Evolutionary conservation across 1,140 invertebrate genomes (phyloP), one percentile per base, ranked within the genome.

Genomic region (Drosophila baimaii): DNA sequence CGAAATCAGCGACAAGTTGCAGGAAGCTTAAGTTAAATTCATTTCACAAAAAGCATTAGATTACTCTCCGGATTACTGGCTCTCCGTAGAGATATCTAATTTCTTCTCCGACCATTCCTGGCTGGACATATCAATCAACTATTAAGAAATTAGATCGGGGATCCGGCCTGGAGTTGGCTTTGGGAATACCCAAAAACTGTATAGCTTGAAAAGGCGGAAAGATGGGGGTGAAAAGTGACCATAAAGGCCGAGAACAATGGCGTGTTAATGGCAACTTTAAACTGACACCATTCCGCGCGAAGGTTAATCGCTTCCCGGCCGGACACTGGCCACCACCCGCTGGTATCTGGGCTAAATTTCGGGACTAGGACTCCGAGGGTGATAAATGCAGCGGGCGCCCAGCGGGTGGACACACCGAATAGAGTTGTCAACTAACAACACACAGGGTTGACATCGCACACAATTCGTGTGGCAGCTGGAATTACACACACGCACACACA

Each of bases 231-330:
- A 68, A 46, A 64, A 33, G 21, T 47, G 62, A 64, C 68, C 73
- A 78, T 82, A 80, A 77, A 70, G 64, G 55, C 69, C 64, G 73
- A 54, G 51, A 77, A 90, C 86, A 90, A 90, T 90, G 61, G 85
- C 81, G 86, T 90, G 86, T 84, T 90, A 90, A 90, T 90, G 86
- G 81, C 81, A 79, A 85, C 81, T 90, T 90, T 82, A 90, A 86
- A 90, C 69, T 90, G 86, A 90, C 81, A 89, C 81, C 79, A 72
- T 59, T 55, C 63, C 41, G 46, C 62, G 51, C 44, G 41, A 49
- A 49, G 72, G 73, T 84, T 59, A 80, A 74, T 70, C 72, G 81
- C 74, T 79, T 64, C 54, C 49, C n/a, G 51, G 62, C 43, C 56
- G 55, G 44, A 54, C 56, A 68, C 23, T 35, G 69, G 57, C 37